phyloP scores from a whole-genome alignment of 2,888 invertebrate genomes.

The Erebia epiphron region DNA sequence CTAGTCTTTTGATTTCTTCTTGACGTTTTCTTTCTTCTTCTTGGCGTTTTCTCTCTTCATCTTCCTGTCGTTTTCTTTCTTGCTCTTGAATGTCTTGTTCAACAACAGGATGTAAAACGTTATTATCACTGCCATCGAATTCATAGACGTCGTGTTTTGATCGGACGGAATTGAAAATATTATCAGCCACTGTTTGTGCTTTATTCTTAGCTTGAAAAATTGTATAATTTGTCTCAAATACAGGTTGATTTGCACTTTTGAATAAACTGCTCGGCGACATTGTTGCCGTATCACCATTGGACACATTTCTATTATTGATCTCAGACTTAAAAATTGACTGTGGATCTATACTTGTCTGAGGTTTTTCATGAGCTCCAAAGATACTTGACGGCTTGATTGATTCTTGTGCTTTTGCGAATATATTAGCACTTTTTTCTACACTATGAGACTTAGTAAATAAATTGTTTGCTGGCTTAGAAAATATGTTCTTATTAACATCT shows the following conservation, averaged over 20 bases:
- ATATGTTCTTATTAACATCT: constrained; percentile 41
- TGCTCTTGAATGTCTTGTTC: constrained; percentile 54
- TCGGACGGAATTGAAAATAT: constrained; percentile 61
- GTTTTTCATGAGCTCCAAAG: constrained; percentile 58
- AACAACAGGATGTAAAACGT: constrained; percentile 41
- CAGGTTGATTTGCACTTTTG: constrained; percentile 56
- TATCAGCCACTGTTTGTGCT: constrained; percentile 62
- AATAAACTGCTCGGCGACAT: constrained; percentile 69
- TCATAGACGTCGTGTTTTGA: constrained; percentile 57
- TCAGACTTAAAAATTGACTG: constrained; percentile 31
- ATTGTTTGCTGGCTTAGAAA: constrained; percentile 48
- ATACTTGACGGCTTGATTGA: constrained; percentile 51
- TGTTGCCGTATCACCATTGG: constrained; percentile 52
- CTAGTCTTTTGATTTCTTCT: constrained; percentile 28
- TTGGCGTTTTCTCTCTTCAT: constrained; percentile 25
- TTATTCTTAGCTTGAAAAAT: constrained; percentile 72
- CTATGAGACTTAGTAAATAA: constrained; percentile 45
- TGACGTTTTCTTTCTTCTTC: constrained; percentile 30
- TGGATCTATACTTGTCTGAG: constrained; percentile 27
- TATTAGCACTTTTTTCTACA: constrained; percentile 45
- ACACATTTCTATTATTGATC: constrained; percentile 38
- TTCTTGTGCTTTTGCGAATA: constrained; percentile 55
- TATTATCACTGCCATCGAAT: constrained; percentile 56
- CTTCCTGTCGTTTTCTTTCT: constrained; percentile 32
- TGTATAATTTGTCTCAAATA: constrained; percentile 51